These are phyloP conservation scores for Myathropa florea DNA, from an alignment of 2,888 invertebrate species.

Conservation along the genomic window DNA sequence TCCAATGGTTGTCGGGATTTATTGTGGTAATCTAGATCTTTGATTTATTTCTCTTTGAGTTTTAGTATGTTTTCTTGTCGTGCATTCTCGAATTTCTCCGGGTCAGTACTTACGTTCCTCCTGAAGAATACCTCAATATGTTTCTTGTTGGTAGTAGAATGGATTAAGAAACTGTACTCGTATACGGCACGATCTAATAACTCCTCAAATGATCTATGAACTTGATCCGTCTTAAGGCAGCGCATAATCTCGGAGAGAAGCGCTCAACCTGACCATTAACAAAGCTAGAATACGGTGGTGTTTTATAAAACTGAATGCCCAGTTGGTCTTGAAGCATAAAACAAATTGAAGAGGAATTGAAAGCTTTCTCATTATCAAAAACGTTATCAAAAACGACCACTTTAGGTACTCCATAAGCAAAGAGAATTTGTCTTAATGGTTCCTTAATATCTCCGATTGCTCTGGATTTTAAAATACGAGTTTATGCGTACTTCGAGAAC, in stretches of 20 bases:
- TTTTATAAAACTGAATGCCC: no score
- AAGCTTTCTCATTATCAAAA: no score
- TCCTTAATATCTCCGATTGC: no score
- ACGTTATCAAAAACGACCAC: no score
- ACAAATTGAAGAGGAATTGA: no score
- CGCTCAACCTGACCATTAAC: not conserved
- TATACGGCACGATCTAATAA: not conserved
- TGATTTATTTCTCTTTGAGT: constrained; percentile 25
- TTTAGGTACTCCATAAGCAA: no score
- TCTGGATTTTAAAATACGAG: no score
- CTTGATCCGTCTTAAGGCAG: not conserved
- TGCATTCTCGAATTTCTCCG: constrained; percentile 3
- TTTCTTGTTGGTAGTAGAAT: not conserved
- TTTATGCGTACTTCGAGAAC: no score
- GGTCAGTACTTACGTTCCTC: constrained; percentile 4
- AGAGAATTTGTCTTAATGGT: no score
- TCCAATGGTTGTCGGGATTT: not conserved
- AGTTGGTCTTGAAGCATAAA: no score
- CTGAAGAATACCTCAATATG: constrained; percentile 21
- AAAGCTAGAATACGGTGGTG: not conserved
- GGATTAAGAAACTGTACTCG: not conserved
- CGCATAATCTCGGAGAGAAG: not conserved
- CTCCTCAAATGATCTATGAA: not conserved
- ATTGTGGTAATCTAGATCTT: constrained; percentile 28
- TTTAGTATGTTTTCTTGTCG: constrained; percentile 12